Conservation (phyloP, 2,888 invertebrate genomes). For the Oxytorus armatus region DNA sequence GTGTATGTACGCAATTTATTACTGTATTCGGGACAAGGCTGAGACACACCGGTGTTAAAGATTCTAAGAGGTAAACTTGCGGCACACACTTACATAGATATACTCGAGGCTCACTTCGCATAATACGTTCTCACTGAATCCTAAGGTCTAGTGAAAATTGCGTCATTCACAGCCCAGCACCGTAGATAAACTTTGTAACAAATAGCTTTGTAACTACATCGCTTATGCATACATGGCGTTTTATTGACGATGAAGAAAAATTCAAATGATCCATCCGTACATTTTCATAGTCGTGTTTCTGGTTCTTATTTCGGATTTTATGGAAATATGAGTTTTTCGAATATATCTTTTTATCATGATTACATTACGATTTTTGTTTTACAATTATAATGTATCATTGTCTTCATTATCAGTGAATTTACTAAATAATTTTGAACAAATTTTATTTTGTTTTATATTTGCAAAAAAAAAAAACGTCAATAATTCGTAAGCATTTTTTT, state of each 20-base stretch:
- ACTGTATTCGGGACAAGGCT: slow-evolving; percentile 66
- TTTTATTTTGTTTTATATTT: too few relatives aligned
- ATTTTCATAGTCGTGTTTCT: too few relatives aligned
- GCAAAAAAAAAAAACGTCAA: neutral
- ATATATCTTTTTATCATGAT: too few relatives aligned
- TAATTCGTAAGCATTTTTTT: neutral
- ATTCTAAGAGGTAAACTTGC: slow-evolving; percentile 47
- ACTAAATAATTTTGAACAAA: too few relatives aligned
- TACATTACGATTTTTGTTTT: too few relatives aligned
- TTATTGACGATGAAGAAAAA: too few relatives aligned
- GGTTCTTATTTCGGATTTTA: too few relatives aligned
- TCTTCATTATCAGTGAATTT: too few relatives aligned
- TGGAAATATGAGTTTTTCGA: too few relatives aligned
- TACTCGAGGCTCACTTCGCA: slow-evolving; percentile 36
- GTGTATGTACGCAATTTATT: slow-evolving; percentile 42
- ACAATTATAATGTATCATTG: too few relatives aligned
- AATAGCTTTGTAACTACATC: slow-evolving; percentile 15
- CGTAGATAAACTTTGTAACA: slow-evolving; percentile 18
- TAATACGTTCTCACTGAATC: slow-evolving; percentile 18
- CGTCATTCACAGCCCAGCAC: slow-evolving; percentile 39
- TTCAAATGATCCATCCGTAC: too few relatives aligned
- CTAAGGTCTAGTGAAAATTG: slow-evolving; percentile 35
- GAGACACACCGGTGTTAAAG: slow-evolving; percentile 46
- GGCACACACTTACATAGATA: slow-evolving; percentile 16
- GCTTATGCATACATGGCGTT: neutral